Percentiles rank a stretch among this genome's conserved stretches.
Evolutionary conservation across 23 tunicate genomes (phyloP).

Genomic region (Phallusia fumigata): DNA sequence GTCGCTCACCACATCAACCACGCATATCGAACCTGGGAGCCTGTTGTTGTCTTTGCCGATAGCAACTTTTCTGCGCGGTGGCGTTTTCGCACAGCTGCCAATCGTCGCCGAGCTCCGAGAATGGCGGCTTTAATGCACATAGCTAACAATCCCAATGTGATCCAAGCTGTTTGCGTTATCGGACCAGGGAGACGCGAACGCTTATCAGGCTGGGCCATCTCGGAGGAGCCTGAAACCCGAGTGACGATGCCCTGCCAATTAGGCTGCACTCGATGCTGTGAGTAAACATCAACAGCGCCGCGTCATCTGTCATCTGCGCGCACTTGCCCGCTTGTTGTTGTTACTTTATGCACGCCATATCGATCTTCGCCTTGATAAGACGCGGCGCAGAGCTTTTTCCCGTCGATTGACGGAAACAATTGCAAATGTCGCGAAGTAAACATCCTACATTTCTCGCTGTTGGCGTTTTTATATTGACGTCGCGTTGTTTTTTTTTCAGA

Average conservation of each 20-base stretch:
- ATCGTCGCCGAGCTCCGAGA: background rate
- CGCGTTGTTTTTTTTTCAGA: conserved; percentile 30
- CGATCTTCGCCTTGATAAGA: background rate
- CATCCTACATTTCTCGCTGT: too few species aligned
- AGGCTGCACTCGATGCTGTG: background rate
- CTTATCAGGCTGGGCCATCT: background rate
- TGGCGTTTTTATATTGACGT: background rate
- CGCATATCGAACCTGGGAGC: background rate
- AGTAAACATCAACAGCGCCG: conserved; percentile 9
- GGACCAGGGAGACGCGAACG: background rate
- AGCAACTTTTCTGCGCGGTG: background rate
- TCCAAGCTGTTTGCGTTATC: conserved; percentile 7
- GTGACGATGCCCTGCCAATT: background rate
- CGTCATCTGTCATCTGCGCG: background rate
- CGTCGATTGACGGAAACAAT: background rate
- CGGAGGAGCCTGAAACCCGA: background rate
- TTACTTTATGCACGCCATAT: conserved; percentile 11
- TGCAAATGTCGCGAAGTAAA: too few species aligned
- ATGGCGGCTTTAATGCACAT: too few species aligned
- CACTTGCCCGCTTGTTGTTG: background rate
- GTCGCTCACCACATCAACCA: too few species aligned
- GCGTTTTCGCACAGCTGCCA: background rate
- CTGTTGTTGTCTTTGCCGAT: background rate
- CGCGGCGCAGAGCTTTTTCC: background rate
- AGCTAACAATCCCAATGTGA: background rate